Base-by-base conservation (phyloP, 2,888 invertebrate genomes). In the Platypus cylindrus region DNA sequence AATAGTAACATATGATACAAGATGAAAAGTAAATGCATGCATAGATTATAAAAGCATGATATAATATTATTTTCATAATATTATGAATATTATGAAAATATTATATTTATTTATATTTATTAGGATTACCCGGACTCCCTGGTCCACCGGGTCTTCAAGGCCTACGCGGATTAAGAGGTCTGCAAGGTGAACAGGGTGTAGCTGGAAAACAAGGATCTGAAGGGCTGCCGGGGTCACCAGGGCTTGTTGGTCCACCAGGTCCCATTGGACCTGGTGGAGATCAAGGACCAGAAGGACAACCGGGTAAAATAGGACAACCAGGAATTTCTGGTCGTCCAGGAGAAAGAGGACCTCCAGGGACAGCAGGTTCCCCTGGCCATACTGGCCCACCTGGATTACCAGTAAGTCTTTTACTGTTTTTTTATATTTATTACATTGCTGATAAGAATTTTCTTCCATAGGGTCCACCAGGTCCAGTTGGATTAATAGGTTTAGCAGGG, bases 321-420 rank as follows among this genome's bases (percentile, higher is more conserved):
- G 84, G 83, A 28, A 70, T 82, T 41, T 55, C 74, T 3, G 84
- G 84, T 20, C 63, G 82, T 43, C 68, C 74, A 13, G 85, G 84
- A 14, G 83, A 84, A 51, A 84, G 82, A 52, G 83, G 82, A 32
- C 79, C 79, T 1, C 58, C 67, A 11, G 81, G 81, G 32, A 60
- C 68, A 33, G 59, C 71, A 4, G 84, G 84, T 3, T 60, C 65
- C 32, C 63, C 73, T 8, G 83, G 84, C 32, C 56, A 68, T 15
- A 56, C 70, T 8, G 84, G 84, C 40, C 63, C 72, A 9, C 74
- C 78, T 32, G 84, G 84, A 45, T 61, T 76, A 47, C 75, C 75
- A 46, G 82, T 79, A 61, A 60, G 58, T 11, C 20, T 20, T 20
- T 20, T 9, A 20, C 9, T 20, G 5, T 20, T 5, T 20, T 20